phyloP scores from a whole-genome alignment of 2,888 invertebrate species.

The Ethmia dodecea region DNA sequence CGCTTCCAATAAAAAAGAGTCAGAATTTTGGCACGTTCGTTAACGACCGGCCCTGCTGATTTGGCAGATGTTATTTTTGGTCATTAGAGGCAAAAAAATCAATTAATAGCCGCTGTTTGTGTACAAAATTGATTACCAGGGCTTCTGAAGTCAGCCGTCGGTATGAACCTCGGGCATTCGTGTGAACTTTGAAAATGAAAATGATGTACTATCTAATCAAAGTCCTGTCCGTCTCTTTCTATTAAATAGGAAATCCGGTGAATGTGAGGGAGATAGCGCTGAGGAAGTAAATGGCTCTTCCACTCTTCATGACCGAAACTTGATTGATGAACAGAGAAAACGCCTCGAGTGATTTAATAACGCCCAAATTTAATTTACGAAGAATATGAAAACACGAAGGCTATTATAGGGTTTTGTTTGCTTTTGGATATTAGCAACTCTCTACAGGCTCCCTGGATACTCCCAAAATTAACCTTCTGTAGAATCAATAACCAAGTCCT shows the following conservation, averaged over 20 bases:
- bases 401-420: slow-evolving; percentile 64
- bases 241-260: slow-evolving; percentile 15
- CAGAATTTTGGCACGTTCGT: slow-evolving; percentile 57
- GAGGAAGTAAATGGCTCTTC: slow-evolving; percentile 60
- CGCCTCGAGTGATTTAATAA: slow-evolving; percentile 72
- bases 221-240: slow-evolving; percentile 34
- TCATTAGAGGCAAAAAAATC: slow-evolving; percentile 67
- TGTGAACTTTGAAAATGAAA: slow-evolving; percentile 66
- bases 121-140: slow-evolving; percentile 70
- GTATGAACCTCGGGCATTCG: slow-evolving; percentile 48
- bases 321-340: slow-evolving; percentile 77
- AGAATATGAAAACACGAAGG: slow-evolving; percentile 51
- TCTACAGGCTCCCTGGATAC: too few relatives aligned
- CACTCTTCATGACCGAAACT: slow-evolving; percentile 48
- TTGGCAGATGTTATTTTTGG: slow-evolving; percentile 71
- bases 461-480: too few relatives aligned
- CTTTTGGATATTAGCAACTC: slow-evolving; percentile 41
- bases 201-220: slow-evolving; percentile 60
- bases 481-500: too few relatives aligned
- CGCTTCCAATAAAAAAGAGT: slow-evolving; percentile 27
- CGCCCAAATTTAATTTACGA: slow-evolving; percentile 74
- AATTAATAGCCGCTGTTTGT: slow-evolving; percentile 71
- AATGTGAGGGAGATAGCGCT: slow-evolving; percentile 39
- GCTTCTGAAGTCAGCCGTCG: slow-evolving; percentile 68
- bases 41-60: slow-evolving; percentile 57